A percentile compares a stretch with the other conserved stretches of the same genome.
phyloP scores from a whole-genome alignment of 2,797 vertebrate species.

The Harpagifer antarcticus region DNA sequence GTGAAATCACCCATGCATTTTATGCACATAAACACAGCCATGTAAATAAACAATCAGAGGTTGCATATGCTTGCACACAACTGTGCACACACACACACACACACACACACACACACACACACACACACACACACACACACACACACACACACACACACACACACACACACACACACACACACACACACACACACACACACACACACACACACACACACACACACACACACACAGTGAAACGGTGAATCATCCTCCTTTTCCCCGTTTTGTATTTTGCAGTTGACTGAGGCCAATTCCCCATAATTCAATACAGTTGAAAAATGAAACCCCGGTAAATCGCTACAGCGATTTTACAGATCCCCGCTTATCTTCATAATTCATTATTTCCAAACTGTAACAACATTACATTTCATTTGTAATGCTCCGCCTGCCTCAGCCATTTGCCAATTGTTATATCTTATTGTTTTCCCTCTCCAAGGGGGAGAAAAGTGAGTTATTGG shows the following conservation, averaged over 20 bases:
- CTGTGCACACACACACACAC: no score
- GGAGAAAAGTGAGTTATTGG: slow-evolving; percentile 76
- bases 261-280: slow-evolving; percentile 80
- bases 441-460: slow-evolving; percentile 82
- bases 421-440: slow-evolving; percentile 79
- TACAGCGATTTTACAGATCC: slow-evolving; percentile 82
- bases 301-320: slow-evolving; percentile 83
- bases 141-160: slow-evolving; percentile 13
- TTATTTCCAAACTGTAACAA: slow-evolving; percentile 82
- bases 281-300: slow-evolving; percentile 81
- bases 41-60: slow-evolving; percentile 55
- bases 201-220: slow-evolving; percentile 8
- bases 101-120: slow-evolving; percentile 27
- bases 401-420: slow-evolving; percentile 83
- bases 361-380: slow-evolving; percentile 82
- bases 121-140: slow-evolving; percentile 12
- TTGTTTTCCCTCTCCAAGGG: slow-evolving; percentile 74
- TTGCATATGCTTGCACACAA: slow-evolving; percentile 44
- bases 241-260: slow-evolving; percentile 72
- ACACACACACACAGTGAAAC: slow-evolving; percentile 26
- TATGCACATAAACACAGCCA: slow-evolving; percentile 41
- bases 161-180: slow-evolving; percentile 25
- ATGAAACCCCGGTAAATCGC: slow-evolving; percentile 81
- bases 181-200: slow-evolving; percentile 19
- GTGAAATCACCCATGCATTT: slow-evolving; percentile 17